Conservation (phyloP, 2,113 vertebrate species). For the Agelaius phoeniceus region DNA sequence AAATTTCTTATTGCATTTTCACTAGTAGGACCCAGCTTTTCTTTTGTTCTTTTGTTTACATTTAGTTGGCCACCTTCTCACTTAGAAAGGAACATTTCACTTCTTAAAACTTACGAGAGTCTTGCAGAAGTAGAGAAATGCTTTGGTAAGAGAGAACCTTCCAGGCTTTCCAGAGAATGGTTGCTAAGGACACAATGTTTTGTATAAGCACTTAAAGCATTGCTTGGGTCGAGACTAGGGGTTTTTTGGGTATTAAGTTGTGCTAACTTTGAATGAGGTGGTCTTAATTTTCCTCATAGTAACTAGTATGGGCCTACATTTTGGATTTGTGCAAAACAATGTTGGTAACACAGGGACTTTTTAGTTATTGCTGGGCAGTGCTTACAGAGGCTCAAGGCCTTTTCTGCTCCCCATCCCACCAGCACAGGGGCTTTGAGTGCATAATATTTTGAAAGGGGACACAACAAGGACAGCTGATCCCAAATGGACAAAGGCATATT, state of each 20-base stretch:
- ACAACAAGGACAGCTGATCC: background rate
- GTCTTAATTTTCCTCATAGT: background rate
- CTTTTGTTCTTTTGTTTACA: background rate
- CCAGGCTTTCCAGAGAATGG: background rate
- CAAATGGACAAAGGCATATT: no score
- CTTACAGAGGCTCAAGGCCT: background rate
- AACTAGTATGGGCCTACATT: background rate
- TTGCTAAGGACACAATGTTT: background rate
- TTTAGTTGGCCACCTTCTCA: background rate
- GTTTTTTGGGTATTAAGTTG: background rate
- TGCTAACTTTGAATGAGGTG: background rate
- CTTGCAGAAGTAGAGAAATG: background rate
- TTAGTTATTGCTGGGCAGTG: background rate
- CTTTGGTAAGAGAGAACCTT: background rate
- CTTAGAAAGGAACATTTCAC: background rate
- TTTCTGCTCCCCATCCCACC: background rate
- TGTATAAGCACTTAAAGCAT: background rate
- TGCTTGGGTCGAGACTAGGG: rapidly evolving
- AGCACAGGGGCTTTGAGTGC: rapidly evolving
- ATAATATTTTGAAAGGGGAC: background rate
- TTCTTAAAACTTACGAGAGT: background rate
- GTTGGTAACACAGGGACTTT: rapidly evolving
- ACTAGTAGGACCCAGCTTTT: background rate
- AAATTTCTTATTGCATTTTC: background rate
- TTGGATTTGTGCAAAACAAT: background rate